Evolutionary conservation across 1,140 invertebrate genomes (phyloP), one percentile per base, ranked within the genome.

Genomic region (Drosophila subpulchrella): DNA sequence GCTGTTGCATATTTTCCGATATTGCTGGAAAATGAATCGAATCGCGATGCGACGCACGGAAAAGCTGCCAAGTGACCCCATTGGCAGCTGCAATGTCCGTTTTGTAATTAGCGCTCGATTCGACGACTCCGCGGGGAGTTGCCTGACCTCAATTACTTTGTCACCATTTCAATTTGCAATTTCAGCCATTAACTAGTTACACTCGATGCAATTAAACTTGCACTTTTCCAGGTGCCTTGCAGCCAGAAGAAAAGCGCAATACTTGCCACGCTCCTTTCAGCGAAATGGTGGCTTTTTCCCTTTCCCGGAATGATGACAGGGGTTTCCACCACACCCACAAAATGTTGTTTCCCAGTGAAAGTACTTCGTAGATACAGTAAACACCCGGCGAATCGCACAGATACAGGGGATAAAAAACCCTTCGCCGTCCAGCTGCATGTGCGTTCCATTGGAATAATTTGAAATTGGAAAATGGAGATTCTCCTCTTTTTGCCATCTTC

Each of bases 131-230:
- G 48, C 15, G 79, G 83, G 83, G 84, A 88, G 72, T 77, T 83
- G 71, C 59, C 78, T 89, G 85, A 89, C 84, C 84, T 79, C 84
- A 88, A 88, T 89, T 89, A 82, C 84, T 88, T 88, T 88, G 84
- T 88, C 84, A 88, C 84, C 84, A 88, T 89, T 89, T 89, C 84
- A 89, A 89, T 89, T 89, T 89, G 84, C 84, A 89, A 89, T 89
- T 89, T 81, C 74, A 89, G 84, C 80, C 79, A 88, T 88, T 88
- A 88, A 88, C 83, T 88, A 89, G 83, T 89, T 83, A 89, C 81
- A 74, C 85, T 84, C 84, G 71, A 89, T 84, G 84, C 81, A 89
- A 89, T 89, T 90, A 89, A 88, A 88, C 84, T 89, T 88, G 84
- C 84, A 89, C 84, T 86, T 79, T 78, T 81, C 53, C 73, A 75